A percentile compares a stretch with the other conserved stretches of the same genome.
Conservation (phyloP, 2,888 invertebrate genomes). For the Andricus curvator region DNA sequence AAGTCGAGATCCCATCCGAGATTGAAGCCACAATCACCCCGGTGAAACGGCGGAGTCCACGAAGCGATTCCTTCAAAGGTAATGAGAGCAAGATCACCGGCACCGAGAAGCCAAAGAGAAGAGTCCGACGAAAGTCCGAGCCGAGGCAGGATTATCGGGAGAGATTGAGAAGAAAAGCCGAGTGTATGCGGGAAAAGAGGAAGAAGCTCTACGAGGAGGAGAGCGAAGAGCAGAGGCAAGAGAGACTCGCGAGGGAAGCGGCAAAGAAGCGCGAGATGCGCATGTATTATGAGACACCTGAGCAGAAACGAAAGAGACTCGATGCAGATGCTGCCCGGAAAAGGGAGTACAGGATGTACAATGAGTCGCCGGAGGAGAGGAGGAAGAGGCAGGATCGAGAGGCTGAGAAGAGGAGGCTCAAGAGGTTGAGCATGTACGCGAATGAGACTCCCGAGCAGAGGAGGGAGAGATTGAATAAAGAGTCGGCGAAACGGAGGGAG, state of each 20-base stretch:
- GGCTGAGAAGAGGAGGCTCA: constrained; percentile 69
- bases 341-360: constrained; percentile 69
- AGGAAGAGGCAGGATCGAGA: constrained; percentile 68
- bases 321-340: constrained; percentile 70
- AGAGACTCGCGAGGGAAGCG: constrained; percentile 65
- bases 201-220: constrained; percentile 65
- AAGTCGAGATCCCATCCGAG: constrained; percentile 51
- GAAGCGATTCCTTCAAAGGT: not conserved
- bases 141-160: constrained; percentile 60
- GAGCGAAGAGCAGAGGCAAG: constrained; percentile 61
- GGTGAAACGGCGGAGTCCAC: not conserved
- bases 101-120: constrained; percentile 42
- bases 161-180: constrained; percentile 62
- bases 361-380: constrained; percentile 69
- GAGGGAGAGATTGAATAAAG: constrained; percentile 66
- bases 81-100: not conserved
- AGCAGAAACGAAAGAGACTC: constrained; percentile 68
- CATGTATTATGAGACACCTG: constrained; percentile 70
- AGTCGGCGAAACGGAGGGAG: constrained; percentile 68
- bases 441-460: constrained; percentile 68
- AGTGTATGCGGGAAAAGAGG: constrained; percentile 67
- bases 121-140: constrained; percentile 49
- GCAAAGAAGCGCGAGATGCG: constrained; percentile 67
- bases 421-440: constrained; percentile 66
- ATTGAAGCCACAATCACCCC: constrained; percentile 42